These are phyloP conservation scores for Picathartes gymnocephalus DNA, from an alignment of 2,113 vertebrate species.

Conservation along the genomic window DNA sequence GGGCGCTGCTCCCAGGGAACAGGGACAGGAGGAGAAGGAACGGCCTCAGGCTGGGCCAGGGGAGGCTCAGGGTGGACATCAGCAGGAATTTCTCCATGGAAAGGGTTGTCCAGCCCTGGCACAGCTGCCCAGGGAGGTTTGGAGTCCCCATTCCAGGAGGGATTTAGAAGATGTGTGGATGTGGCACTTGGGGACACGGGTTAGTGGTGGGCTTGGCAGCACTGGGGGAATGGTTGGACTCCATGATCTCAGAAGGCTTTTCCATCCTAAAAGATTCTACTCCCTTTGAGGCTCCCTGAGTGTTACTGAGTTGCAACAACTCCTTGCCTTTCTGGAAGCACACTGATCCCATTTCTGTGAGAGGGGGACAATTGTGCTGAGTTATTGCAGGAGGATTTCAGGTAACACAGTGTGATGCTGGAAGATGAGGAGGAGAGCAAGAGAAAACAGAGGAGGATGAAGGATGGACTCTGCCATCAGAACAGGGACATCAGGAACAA, in stretches of 20 bases:
- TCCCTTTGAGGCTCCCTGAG: neutral
- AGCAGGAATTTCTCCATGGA: neutral
- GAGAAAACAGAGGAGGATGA: neutral
- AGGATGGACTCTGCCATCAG: neutral
- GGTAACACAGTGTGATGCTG: fast-evolving
- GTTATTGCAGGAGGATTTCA: neutral
- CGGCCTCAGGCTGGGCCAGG: neutral
- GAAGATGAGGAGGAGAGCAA: neutral
- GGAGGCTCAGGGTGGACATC: fast-evolving
- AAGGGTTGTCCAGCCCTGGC: neutral
- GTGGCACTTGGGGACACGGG: neutral
- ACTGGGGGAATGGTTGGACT: neutral
- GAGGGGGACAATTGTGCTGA: neutral
- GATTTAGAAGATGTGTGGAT: neutral
- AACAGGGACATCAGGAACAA: neutral
- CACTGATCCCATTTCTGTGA: neutral
- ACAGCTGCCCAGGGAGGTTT: neutral
- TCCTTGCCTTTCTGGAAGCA: neutral
- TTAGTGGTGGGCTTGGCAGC: neutral
- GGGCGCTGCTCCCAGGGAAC: neutral
- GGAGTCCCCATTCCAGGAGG: neutral
- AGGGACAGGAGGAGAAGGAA: neutral
- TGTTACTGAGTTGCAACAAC: neutral
- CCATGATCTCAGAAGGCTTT: neutral
- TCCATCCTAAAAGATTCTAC: neutral